Evolutionary conservation across 2,113 vertebrate species (phyloP).

Genomic region (Baryphthengus martii): DNA sequence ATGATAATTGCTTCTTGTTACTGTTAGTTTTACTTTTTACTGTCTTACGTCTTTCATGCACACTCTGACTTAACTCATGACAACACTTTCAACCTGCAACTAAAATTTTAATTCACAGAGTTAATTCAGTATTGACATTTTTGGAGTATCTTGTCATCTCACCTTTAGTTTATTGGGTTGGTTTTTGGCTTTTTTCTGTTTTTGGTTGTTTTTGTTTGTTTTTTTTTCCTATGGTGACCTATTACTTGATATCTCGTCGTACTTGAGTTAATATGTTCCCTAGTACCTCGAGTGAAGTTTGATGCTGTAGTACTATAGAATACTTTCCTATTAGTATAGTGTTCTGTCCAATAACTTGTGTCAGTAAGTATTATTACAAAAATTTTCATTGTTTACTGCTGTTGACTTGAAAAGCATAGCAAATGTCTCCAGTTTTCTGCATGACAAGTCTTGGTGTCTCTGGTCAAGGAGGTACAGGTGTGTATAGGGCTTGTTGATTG

Average conservation of each 20-base stretch:
- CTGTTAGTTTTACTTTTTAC: background rate
- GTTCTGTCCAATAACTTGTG: background rate
- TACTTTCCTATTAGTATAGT: background rate
- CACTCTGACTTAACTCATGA: background rate
- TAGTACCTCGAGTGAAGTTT: background rate
- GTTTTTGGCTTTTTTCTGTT: background rate
- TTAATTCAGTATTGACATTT: background rate
- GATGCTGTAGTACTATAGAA: background rate
- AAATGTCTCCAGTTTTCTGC: background rate
- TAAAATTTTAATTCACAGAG: background rate
- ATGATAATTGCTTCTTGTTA: background rate
- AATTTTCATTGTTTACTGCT: background rate
- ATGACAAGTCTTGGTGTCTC: background rate
- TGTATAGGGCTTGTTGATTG: background rate
- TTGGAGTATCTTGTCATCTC: background rate
- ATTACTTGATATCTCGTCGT: background rate
- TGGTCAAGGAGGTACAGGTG: background rate
- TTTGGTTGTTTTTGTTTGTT: too few species aligned
- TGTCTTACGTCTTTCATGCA: background rate
- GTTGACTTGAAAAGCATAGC: background rate
- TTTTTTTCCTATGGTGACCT: accelerated
- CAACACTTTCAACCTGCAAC: background rate
- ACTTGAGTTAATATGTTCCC: background rate
- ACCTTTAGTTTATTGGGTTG: background rate
- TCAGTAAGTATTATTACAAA: background rate